phyloP scores from a whole-genome alignment of 1,140 invertebrate genomes.

The Telenomus remus region DNA sequence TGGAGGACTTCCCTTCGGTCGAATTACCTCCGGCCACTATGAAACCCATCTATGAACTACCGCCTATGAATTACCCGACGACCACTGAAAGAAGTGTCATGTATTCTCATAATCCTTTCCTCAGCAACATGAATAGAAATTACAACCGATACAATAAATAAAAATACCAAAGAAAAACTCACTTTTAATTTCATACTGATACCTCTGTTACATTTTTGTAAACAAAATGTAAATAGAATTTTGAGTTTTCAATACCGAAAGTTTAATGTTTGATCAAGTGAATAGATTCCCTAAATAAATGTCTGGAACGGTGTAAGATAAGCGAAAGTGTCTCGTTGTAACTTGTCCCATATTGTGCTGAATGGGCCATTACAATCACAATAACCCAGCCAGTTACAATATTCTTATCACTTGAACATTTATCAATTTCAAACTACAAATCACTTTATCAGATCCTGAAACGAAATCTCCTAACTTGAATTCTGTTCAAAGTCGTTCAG shows the following conservation, averaged over 20 bases:
- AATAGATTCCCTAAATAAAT: too few relatives aligned
- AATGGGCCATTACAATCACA: background rate
- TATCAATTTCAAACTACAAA: too few relatives aligned
- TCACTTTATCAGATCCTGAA: too few relatives aligned
- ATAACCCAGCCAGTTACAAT: background rate
- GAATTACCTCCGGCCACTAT: conserved; percentile 10
- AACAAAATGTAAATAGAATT: too few relatives aligned
- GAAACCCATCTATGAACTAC: conserved; percentile 7
- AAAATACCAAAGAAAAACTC: background rate
- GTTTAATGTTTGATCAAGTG: too few relatives aligned
- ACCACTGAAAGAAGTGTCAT: conserved; percentile 5
- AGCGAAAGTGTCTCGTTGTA: background rate
- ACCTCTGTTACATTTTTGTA: too few relatives aligned
- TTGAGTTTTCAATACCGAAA: too few relatives aligned
- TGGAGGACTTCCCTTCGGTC: conserved; percentile 44
- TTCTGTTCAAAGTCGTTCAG: too few relatives aligned
- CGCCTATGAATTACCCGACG: background rate
- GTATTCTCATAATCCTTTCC: conserved; percentile 41
- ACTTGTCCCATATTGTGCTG: background rate
- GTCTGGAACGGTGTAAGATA: too few relatives aligned
- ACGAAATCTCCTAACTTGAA: too few relatives aligned
- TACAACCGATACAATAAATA: conserved; percentile 16
- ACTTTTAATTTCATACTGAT: too few relatives aligned
- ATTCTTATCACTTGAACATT: too few relatives aligned
- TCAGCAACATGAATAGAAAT: conserved; percentile 9